A percentile compares a stretch with the other conserved stretches of the same genome.
Evolutionary conservation across 2,888 invertebrate species (phyloP).

Genomic region (Drosophila koepferae): DNA sequence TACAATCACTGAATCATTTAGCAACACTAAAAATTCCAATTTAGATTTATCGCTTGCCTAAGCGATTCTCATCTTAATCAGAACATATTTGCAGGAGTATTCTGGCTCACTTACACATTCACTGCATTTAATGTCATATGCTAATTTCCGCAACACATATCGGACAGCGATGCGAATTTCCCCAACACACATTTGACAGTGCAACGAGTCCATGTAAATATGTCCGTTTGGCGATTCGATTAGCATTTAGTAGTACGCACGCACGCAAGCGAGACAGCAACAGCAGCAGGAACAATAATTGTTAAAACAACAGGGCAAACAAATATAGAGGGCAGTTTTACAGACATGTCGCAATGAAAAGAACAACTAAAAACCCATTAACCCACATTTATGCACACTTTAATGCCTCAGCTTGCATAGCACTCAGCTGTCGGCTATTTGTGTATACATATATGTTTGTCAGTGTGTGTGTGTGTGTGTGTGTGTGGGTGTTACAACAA

Average conservation of each 20-base stretch:
- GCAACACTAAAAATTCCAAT: too few species aligned
- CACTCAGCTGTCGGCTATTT: constrained; percentile 46
- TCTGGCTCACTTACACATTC: background rate
- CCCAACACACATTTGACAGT: background rate
- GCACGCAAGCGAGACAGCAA: constrained; percentile 5
- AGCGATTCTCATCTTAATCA: background rate
- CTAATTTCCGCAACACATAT: constrained; percentile 15
- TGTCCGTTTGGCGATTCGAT: constrained; percentile 51
- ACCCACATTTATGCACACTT: constrained; percentile 74
- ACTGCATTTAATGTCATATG: background rate
- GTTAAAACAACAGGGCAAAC: constrained; percentile 9
- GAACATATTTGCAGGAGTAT: background rate
- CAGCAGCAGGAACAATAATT: constrained; percentile 16
- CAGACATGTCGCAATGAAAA: constrained; percentile 58
- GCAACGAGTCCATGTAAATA: constrained; percentile 7
- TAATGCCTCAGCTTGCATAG: constrained; percentile 61
- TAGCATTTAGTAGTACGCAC: constrained; percentile 43
- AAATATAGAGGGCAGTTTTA: constrained; percentile 48
- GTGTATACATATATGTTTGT: constrained; percentile 16
- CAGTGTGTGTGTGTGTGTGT: constrained; percentile 13
- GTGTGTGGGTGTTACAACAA: constrained; percentile 22
- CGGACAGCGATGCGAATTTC: background rate
- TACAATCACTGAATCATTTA: too few species aligned
- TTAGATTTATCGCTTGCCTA: too few species aligned
- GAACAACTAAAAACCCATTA: constrained; percentile 80